These are phyloP conservation scores for Diuraphis noxia DNA, from an alignment of 1,140 invertebrate genomes.

Conservation along the genomic window DNA sequence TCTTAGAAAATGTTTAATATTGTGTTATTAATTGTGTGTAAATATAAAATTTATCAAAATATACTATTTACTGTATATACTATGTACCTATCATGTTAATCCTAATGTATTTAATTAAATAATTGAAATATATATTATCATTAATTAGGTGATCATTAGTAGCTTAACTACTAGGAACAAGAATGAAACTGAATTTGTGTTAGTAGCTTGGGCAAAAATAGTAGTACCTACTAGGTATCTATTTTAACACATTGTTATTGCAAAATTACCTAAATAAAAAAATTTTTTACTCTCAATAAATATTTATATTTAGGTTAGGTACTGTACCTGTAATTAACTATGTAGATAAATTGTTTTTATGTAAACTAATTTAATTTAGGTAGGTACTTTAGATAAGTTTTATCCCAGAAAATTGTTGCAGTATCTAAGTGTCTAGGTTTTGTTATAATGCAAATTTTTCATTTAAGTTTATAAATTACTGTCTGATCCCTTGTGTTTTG, in stretches of 20 bases:
- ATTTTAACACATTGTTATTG: too few species aligned
- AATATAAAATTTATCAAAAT: not conserved
- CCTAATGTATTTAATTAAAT: not conserved
- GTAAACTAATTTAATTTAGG: not conserved
- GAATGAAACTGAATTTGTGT: not conserved
- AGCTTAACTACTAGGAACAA: not conserved
- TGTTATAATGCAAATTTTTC: not conserved
- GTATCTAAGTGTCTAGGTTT: not conserved
- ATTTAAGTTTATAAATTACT: not conserved
- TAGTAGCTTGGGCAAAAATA: not conserved
- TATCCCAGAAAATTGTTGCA: not conserved
- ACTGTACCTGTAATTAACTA: too few species aligned
- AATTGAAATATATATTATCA: not conserved
- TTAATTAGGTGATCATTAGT: not conserved
- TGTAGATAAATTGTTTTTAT: not conserved
- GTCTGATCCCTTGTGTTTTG: too few species aligned
- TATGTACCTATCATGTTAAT: not conserved
- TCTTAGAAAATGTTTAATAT: too few species aligned
- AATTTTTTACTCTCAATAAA: not conserved
- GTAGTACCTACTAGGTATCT: too few species aligned
- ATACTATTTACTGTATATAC: too few species aligned
- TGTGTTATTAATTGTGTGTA: not conserved
- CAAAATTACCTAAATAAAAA: not conserved
- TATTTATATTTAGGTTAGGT: too few species aligned
- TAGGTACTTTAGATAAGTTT: not conserved